Evolutionary conservation across 2,113 vertebrate species (phyloP).

Genomic region (Sorex fumeus): DNA sequence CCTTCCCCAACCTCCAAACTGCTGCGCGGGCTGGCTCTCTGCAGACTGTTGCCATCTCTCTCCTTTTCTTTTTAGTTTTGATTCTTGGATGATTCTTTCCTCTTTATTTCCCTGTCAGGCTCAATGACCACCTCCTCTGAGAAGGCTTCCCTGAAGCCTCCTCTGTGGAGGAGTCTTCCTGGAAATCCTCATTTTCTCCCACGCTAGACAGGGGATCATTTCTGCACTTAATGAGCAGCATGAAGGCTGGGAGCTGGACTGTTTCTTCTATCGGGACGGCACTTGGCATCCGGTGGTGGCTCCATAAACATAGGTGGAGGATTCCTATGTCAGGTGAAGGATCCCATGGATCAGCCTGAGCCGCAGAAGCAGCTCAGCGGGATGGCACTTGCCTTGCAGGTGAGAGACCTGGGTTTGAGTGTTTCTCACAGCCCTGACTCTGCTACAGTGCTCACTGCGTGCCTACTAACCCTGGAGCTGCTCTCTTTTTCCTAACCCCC

Average conservation of each 20-base stretch:
- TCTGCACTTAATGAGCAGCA: not conserved
- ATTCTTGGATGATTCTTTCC: not conserved
- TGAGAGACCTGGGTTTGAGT: too few relatives aligned
- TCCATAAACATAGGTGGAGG: not conserved
- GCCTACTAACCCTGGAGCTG: not conserved
- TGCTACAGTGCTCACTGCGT: accelerated
- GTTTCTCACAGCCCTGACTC: not conserved
- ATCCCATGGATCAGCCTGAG: not conserved
- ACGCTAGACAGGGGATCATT: not conserved
- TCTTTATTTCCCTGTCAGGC: not conserved
- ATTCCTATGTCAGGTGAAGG: not conserved
- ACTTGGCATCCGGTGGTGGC: not conserved
- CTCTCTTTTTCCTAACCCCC: not conserved
- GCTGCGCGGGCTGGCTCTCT: not conserved
- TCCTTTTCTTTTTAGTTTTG: not conserved
- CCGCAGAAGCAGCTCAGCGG: too few relatives aligned
- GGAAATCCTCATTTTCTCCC: not conserved
- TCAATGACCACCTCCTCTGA: not conserved
- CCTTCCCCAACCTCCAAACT: not conserved
- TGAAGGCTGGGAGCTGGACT: not conserved
- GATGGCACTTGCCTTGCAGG: too few relatives aligned
- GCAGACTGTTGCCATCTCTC: not conserved
- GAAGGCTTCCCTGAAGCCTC: not conserved
- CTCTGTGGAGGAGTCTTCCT: not conserved
- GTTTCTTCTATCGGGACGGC: not conserved